Percentiles rank a stretch among this genome's conserved stretches.
Conservation (phyloP, 2,797 vertebrate genomes). For the Sphaeramia orbicularis region DNA sequence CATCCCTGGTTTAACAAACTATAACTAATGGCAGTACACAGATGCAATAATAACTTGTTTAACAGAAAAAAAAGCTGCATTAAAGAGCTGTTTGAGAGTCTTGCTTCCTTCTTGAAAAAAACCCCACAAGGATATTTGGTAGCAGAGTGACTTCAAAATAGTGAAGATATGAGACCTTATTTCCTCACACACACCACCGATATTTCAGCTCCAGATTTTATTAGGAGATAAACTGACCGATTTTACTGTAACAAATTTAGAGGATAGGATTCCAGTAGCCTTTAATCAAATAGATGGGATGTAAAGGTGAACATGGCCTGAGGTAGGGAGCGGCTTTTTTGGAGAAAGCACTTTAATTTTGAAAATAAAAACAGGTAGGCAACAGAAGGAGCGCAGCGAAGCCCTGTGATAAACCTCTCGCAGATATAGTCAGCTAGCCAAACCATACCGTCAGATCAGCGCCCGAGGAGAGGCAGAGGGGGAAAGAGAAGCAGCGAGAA, state of each 20-base stretch:
- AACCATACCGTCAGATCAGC: slow-evolving; percentile 77
- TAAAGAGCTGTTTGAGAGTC: slow-evolving; percentile 28
- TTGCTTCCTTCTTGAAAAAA: slow-evolving; percentile 28
- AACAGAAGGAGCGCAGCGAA: slow-evolving; percentile 45
- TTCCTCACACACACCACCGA: slow-evolving; percentile 54
- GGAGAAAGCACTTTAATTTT: slow-evolving; percentile 63
- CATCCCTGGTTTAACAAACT: slow-evolving; percentile 18
- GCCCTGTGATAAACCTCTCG: slow-evolving; percentile 73
- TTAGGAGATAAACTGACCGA: slow-evolving; percentile 71
- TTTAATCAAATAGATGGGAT: slow-evolving; percentile 69
- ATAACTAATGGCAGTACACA: slow-evolving; percentile 1
- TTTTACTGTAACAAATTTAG: slow-evolving; percentile 69
- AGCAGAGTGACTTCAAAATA: slow-evolving; percentile 56
- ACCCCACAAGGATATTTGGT: slow-evolving; percentile 35
- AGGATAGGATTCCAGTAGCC: slow-evolving; percentile 61
- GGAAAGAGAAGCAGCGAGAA: slow-evolving; percentile 60
- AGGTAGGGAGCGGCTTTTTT: slow-evolving; percentile 41
- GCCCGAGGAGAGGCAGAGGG: slow-evolving; percentile 73
- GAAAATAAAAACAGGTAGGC: slow-evolving; percentile 63
- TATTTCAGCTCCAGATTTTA: slow-evolving; percentile 70
- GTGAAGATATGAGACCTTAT: slow-evolving; percentile 60
- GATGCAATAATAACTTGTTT: slow-evolving; percentile 3
- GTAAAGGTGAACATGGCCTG: slow-evolving; percentile 56
- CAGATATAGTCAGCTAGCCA: slow-evolving; percentile 78
- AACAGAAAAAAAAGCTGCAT: slow-evolving; percentile 31